A percentile compares a stretch with the other conserved stretches of the same genome.
Conservation (phyloP, 2,888 invertebrate species). For the Sinelater perroti region DNA sequence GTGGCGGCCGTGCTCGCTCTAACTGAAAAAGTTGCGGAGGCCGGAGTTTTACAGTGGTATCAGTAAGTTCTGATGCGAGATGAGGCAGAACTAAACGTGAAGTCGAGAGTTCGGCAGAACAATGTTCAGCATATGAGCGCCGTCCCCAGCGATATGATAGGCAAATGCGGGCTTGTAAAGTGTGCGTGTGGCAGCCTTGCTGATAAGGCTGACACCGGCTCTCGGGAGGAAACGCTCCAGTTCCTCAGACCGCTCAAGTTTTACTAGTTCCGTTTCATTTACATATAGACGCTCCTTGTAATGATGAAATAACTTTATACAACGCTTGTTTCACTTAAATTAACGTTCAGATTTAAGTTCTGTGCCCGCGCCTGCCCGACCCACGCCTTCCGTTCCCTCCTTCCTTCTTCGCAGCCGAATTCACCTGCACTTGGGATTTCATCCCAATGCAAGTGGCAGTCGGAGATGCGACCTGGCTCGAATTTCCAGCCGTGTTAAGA, state of each 20-base stretch:
- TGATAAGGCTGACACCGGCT: slow-evolving; percentile 50
- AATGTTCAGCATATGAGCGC: slow-evolving; percentile 43
- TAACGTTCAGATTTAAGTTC: slow-evolving; percentile 22
- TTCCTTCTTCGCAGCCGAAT: not conserved
- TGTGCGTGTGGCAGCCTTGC: slow-evolving; percentile 50
- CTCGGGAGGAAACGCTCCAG: slow-evolving; percentile 48
- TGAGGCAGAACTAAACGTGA: slow-evolving; percentile 38
- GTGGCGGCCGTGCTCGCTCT: slow-evolving; percentile 21
- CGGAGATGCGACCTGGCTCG: slow-evolving; percentile 47
- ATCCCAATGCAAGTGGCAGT: slow-evolving; percentile 26
- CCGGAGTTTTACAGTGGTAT: slow-evolving; percentile 29
- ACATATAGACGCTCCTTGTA: slow-evolving; percentile 48
- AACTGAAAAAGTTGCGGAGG: slow-evolving; percentile 30
- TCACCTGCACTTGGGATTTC: slow-evolving; percentile 11
- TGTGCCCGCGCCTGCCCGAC: not conserved
- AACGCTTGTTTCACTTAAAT: slow-evolving; percentile 44
- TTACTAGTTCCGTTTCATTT: slow-evolving; percentile 50
- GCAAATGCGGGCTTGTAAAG: slow-evolving; percentile 50
- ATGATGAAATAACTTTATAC: slow-evolving; percentile 48
- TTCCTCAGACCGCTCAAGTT: slow-evolving; percentile 50
- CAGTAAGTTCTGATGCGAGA: slow-evolving; percentile 35
- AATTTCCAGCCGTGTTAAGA: slow-evolving; percentile 54
- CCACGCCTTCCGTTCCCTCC: not conserved
- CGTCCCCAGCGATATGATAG: slow-evolving; percentile 51
- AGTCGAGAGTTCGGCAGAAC: slow-evolving; percentile 31